Evolutionary conservation across 1,140 invertebrate species (phyloP).

Genomic region (Chlorops oryzae): DNA sequence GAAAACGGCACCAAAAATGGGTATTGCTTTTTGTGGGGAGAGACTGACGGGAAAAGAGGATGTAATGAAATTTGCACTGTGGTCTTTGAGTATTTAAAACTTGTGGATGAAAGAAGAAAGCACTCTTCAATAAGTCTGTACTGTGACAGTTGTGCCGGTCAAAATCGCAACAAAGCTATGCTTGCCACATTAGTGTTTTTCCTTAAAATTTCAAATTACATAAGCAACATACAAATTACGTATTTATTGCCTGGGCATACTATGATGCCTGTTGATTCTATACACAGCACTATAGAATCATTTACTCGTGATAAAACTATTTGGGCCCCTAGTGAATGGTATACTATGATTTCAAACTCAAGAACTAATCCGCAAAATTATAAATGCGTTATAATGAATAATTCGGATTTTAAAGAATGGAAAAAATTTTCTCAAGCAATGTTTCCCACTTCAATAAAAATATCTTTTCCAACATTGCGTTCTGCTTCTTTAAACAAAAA

Average conservation of each 20-base stretch:
- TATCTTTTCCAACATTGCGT: neutral
- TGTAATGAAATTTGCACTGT: slow-evolving; percentile 15
- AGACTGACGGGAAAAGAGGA: slow-evolving; percentile 12
- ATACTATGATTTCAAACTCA: slow-evolving; percentile 3
- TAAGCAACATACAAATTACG: slow-evolving; percentile 4
- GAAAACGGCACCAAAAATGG: slow-evolving; percentile 9
- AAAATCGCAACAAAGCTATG: slow-evolving; percentile 13
- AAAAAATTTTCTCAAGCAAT: slow-evolving; percentile 1
- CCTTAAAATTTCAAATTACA: neutral
- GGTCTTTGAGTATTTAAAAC: slow-evolving; percentile 10
- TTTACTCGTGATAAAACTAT: slow-evolving; percentile 9
- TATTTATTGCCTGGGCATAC: slow-evolving; percentile 10
- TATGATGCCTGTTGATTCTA: slow-evolving; percentile 12
- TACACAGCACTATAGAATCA: slow-evolving; percentile 11
- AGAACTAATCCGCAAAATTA: slow-evolving; percentile 5
- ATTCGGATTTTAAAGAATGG: slow-evolving; percentile 6
- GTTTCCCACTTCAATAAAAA: neutral
- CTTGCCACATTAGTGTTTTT: slow-evolving; percentile 13
- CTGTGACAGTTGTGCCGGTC: slow-evolving; percentile 14
- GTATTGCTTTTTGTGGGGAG: slow-evolving; percentile 8
- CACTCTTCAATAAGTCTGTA: slow-evolving; percentile 8
- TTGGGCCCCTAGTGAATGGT: slow-evolving; percentile 10
- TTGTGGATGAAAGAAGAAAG: slow-evolving; percentile 1
- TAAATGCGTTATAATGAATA: slow-evolving; percentile 1
- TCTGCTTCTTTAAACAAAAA: slow-evolving; percentile 2